Evolutionary conservation across 2,888 invertebrate species (phyloP), one percentile per base, ranked within the genome.

Genomic region (Plutella xylostella): DNA sequence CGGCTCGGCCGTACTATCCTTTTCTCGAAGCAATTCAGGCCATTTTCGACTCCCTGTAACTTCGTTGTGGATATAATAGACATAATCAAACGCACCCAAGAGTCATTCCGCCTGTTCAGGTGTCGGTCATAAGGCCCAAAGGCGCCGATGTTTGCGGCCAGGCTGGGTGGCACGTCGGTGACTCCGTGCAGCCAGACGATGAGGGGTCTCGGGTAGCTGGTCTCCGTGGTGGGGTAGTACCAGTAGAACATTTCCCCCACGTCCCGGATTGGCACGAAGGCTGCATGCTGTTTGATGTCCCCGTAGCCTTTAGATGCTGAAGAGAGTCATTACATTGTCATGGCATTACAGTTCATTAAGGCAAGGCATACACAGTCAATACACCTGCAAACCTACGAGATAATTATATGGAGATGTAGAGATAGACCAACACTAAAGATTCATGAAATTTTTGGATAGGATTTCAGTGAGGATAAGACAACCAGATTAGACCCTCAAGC

Each of bases 171-270:
- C 0, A 87, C 86, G 5, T 87, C 95, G 0, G 93, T 93, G 0
- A 94, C 92, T 28, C 96, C 96, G 82, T 95, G 91, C n/a, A 96
- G 76, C 95, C 96, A 96, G 43, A 96, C 85, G 12, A 94, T 78
- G 22, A 95, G 65, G 0, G 96, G 96, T 35, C 85, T 85, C 50
- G 85, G 75, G 5, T 75, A 72, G 0, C 85, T 82, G 39, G 79
- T 67, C 0, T 87, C 85, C 0, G 87, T 85, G 5, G 89, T 89
- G 50, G 91, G 91, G 65, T 92, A 93, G 45, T 96, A 86, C 93
- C 94, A 94, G 89, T 93, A 95, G 71, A 95, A 95, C 86, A 93
- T 89, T 52, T 92, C 88, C 0, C 94, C 93, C 0, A 87, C 84
- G 1, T 83, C 75, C 0, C 89, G 85, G 1, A 94, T 90, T 52